A percentile compares a stretch with the other conserved stretches of the same genome.
Evolutionary conservation across 2,113 vertebrate species (phyloP).

Genomic region (Corythoichthys haematopterus): DNA sequence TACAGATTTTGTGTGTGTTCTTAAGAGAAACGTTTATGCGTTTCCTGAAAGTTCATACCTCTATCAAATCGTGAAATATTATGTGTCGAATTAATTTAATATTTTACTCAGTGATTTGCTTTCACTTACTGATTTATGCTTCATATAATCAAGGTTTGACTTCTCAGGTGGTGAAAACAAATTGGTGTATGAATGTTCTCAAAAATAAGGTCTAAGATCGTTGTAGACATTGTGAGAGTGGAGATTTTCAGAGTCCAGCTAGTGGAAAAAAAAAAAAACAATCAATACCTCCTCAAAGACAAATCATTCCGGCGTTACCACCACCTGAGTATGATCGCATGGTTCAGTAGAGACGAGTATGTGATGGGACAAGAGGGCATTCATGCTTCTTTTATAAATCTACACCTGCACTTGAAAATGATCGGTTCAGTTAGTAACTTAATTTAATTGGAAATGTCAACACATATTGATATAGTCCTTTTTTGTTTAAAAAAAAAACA

Average conservation of each 20-base stretch:
- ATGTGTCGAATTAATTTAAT: conserved; percentile 16
- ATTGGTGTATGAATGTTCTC: neutral
- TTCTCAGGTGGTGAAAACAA: neutral
- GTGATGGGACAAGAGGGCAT: conserved; percentile 16
- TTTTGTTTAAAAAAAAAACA: neutral
- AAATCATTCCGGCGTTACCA: conserved; percentile 26
- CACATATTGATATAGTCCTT: too few relatives aligned
- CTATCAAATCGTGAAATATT: neutral
- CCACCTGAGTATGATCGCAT: conserved; percentile 17
- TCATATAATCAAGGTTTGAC: neutral
- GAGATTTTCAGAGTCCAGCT: conserved; percentile 2
- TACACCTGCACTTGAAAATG: conserved; percentile 10
- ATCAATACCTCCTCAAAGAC: conserved; percentile 36
- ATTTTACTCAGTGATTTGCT: conserved; percentile 11
- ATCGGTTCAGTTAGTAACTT: conserved; percentile 23
- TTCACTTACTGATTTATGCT: conserved; percentile 15
- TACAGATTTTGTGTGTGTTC: neutral
- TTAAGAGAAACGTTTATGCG: conserved; percentile 1
- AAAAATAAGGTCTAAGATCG: neutral
- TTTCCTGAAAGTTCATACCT: conserved; percentile 5
- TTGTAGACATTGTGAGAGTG: neutral
- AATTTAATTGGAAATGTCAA: conserved; percentile 6
- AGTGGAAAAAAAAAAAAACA: conserved; percentile 3
- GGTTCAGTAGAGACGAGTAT: conserved; percentile 34
- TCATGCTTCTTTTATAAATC: conserved; percentile 41